Percentiles rank a stretch among this genome's conserved stretches.
Conservation (phyloP, 2,113 vertebrate genomes). For the Menidia beryllina region DNA sequence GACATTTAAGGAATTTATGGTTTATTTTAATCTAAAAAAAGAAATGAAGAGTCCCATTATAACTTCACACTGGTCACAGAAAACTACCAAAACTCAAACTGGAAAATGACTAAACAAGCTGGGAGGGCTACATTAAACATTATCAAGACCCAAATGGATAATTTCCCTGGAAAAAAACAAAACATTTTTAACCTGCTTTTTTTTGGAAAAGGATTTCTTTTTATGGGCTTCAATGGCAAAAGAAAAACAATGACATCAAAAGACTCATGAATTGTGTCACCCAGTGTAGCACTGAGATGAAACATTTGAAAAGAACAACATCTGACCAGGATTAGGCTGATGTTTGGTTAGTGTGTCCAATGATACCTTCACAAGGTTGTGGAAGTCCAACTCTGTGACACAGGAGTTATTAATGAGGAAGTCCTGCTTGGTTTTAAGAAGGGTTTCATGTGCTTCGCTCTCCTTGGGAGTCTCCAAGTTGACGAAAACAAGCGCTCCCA, state of each 20-base stretch:
- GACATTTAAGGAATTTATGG: not conserved
- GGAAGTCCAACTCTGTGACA: slow-evolving; percentile 77
- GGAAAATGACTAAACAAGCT: not conserved
- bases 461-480: slow-evolving; percentile 86
- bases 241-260: too few relatives aligned
- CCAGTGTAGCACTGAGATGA: too few relatives aligned
- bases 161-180: too few relatives aligned
- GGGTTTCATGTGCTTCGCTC: slow-evolving; percentile 66
- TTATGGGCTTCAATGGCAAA: too few relatives aligned
- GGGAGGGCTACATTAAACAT: not conserved
- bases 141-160: not conserved
- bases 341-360: not conserved
- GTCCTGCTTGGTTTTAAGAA: slow-evolving; percentile 62
- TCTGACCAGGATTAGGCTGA: not conserved
- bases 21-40: not conserved
- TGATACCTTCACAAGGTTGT: slow-evolving; percentile 83
- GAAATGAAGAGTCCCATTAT: too few relatives aligned
- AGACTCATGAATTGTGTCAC: too few relatives aligned
- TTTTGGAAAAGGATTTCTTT: too few relatives aligned
- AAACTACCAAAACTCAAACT: not conserved
- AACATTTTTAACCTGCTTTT: too few relatives aligned
- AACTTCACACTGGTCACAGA: too few relatives aligned
- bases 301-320: too few relatives aligned
- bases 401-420: slow-evolving; percentile 85
- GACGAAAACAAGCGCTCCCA: slow-evolving; percentile 88